A percentile compares a stretch with the other conserved stretches of the same genome.
These are phyloP conservation scores for Varanus salvator DNA, from an alignment of 2,113 vertebrate genomes.

Conservation along the genomic window DNA sequence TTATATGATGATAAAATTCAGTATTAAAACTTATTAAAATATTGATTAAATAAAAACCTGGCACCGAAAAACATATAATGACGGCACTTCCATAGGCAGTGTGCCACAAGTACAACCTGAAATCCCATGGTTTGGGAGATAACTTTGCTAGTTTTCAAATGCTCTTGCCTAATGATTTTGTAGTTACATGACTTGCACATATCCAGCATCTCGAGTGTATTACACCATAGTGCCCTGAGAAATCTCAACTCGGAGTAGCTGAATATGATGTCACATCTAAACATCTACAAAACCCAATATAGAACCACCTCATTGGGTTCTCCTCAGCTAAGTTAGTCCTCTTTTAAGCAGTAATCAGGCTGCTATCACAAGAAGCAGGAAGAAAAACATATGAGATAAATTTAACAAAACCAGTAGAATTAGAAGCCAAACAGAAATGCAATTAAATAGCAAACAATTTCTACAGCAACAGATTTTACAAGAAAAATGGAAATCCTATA, in stretches of 20 bases:
- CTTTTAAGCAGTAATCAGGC: slow-evolving; percentile 13
- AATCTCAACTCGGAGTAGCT: neutral
- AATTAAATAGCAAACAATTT: slow-evolving; percentile 68
- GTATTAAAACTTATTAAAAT: no score
- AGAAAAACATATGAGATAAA: slow-evolving; percentile 71
- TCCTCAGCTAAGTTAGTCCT: neutral
- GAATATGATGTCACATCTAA: neutral
- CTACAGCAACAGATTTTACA: slow-evolving; percentile 61
- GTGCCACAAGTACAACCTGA: neutral
- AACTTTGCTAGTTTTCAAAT: neutral
- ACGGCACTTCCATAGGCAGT: no score
- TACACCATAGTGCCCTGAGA: neutral
- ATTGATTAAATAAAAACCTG: no score
- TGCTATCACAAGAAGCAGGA: slow-evolving; percentile 67
- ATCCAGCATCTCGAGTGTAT: neutral
- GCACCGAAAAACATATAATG: no score
- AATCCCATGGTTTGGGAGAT: neutral
- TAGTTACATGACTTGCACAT: neutral
- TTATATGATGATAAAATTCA: no score
- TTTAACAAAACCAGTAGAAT: slow-evolving; percentile 72
- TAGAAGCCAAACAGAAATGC: slow-evolving; percentile 62
- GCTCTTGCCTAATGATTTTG: neutral
- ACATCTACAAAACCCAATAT: neutral
- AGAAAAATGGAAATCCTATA: slow-evolving; percentile 53
- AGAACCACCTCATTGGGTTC: neutral